A percentile compares a stretch with the other conserved stretches of the same genome.
Conservation (phyloP, 2,113 vertebrate species). For the Geococcyx californianus region DNA sequence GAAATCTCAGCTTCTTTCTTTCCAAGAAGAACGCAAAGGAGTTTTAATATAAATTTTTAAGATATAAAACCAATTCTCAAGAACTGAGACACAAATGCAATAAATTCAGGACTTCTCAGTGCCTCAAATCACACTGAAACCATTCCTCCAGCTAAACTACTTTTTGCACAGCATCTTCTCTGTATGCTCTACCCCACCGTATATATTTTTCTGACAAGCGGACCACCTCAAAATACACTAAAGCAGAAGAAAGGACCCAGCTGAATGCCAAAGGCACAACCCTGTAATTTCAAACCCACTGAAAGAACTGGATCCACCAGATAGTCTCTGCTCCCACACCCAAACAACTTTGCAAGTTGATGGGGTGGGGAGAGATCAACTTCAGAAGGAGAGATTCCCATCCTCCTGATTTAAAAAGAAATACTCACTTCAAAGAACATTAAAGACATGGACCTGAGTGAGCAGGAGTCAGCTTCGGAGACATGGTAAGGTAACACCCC, state of each 20-base stretch:
- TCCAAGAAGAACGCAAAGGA: neutral
- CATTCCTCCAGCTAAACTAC: neutral
- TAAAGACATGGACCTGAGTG: neutral
- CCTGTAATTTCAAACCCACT: conserved; percentile 43
- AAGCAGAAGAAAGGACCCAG: neutral
- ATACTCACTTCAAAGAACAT: conserved; percentile 58
- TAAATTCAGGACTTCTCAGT: neutral
- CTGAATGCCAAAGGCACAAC: neutral
- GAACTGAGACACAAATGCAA: neutral
- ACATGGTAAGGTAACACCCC: neutral
- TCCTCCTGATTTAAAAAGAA: conserved; percentile 25
- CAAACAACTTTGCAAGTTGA: conserved; percentile 37
- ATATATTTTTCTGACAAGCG: neutral
- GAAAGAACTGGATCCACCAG: conserved; percentile 62
- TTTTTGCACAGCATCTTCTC: neutral
- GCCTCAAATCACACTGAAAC: neutral
- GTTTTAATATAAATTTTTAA: neutral
- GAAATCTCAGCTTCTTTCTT: neutral
- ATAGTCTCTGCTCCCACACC: conserved; percentile 44
- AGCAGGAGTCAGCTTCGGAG: neutral
- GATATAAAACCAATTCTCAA: neutral
- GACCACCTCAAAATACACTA: neutral
- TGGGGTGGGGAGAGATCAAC: conserved; percentile 27
- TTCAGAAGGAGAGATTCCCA: conserved; percentile 44
- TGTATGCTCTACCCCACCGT: neutral